phyloP scores from a whole-genome alignment of 2,797 vertebrate species.

The Spheniscus humboldti region DNA sequence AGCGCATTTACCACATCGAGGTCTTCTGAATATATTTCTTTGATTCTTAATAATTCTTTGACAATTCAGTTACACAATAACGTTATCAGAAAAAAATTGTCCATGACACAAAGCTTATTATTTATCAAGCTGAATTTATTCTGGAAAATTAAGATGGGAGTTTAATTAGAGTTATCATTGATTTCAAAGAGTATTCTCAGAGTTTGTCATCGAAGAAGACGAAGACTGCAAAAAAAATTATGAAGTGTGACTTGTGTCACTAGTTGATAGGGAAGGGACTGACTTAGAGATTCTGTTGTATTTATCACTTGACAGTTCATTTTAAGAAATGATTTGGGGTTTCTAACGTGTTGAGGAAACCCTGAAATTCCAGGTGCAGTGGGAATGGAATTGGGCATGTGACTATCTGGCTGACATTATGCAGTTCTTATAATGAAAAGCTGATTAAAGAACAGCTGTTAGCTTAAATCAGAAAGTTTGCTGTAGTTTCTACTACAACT shows the following conservation, averaged over 20 bases:
- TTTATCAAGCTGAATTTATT: neutral
- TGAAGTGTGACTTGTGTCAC: neutral
- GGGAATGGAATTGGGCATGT: constrained; percentile 27
- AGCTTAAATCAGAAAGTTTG: constrained; percentile 54
- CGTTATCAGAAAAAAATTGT: neutral
- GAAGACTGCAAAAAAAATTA: neutral
- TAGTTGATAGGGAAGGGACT: neutral
- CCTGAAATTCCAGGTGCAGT: constrained; percentile 40
- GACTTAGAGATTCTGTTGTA: neutral
- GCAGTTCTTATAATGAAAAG: neutral
- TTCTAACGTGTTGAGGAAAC: neutral
- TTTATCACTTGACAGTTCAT: neutral
- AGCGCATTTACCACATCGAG: neutral
- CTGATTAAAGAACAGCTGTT: constrained; percentile 62
- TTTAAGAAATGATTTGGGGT: neutral
- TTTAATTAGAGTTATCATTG: neutral
- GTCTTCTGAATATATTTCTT: neutral
- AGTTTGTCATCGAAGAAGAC: neutral
- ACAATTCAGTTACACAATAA: neutral
- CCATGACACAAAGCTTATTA: neutral
- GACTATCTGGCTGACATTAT: neutral
- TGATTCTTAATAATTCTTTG: neutral
- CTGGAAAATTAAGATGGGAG: neutral
- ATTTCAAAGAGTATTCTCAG: neutral
- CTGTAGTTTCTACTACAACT: neutral